phyloP scores from a whole-genome alignment of 1,140 invertebrate species.

The Microplitis demolitor region DNA sequence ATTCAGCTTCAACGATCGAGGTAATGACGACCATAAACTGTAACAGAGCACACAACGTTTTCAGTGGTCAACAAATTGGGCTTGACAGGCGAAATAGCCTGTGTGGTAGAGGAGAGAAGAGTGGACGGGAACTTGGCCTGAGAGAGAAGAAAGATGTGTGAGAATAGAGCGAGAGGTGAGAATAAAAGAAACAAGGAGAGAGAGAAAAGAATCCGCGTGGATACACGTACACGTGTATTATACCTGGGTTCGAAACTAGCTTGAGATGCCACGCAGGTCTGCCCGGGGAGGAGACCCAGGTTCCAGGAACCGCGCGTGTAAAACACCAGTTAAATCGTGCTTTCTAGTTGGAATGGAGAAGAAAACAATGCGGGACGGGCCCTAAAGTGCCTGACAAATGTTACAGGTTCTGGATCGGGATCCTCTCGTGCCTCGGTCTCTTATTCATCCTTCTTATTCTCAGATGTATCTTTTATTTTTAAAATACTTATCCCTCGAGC shows the following conservation, averaged over 20 bases:
- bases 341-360: constrained; percentile 39
- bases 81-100: constrained; percentile 37
- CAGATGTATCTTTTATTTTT: constrained; percentile 9
- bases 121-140: not conserved
- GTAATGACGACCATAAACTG: constrained; percentile 40
- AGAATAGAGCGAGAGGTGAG: constrained; percentile 5
- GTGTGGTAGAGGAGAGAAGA: not conserved
- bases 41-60: constrained; percentile 35
- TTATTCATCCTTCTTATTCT: constrained; percentile 1
- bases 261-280: constrained; percentile 24
- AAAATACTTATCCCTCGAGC: not conserved
- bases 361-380: constrained; percentile 36
- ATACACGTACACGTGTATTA: constrained; percentile 28
- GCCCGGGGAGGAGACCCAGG: constrained; percentile 26
- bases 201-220: not conserved
- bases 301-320: constrained; percentile 40
- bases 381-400: constrained; percentile 41
- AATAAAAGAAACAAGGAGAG: constrained; percentile 6
- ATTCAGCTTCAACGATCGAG: constrained; percentile 34
- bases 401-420: constrained; percentile 32
- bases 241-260: constrained; percentile 30
- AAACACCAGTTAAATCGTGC: constrained; percentile 40
- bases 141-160: constrained; percentile 20
- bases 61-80: constrained; percentile 36
- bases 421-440: constrained; percentile 6